These are phyloP conservation scores for Brachyopa scutellaris DNA, from an alignment of 2,888 invertebrate species.

Conservation along the genomic window DNA sequence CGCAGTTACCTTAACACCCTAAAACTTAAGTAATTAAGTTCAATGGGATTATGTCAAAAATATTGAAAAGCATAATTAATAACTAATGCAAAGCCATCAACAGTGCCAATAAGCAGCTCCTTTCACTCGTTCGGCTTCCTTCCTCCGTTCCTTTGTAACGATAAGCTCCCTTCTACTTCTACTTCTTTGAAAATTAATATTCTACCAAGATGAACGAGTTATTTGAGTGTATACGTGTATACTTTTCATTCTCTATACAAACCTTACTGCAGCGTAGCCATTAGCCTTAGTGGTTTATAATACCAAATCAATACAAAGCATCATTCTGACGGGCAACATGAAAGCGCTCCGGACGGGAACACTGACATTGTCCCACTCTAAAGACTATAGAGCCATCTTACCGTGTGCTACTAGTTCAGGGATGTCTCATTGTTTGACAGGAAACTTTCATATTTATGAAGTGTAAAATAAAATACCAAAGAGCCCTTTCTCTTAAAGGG, in stretches of 20 bases:
- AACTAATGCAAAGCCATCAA: constrained; percentile 60
- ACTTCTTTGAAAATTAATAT: constrained; percentile 57
- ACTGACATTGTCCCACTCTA: constrained; percentile 33
- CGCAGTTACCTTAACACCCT: constrained; percentile 8
- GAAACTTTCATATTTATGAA: constrained; percentile 67
- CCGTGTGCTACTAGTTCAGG: constrained; percentile 40
- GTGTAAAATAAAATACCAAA: constrained; percentile 62
- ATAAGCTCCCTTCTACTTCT: constrained; percentile 50
- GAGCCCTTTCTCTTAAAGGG: constrained; percentile 49
- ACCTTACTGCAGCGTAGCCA: neutral
- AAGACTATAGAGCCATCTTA: constrained; percentile 33
- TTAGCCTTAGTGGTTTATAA: constrained; percentile 44
- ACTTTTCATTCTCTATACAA: neutral
- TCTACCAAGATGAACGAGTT: constrained; percentile 27
- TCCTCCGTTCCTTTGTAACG: constrained; percentile 30
- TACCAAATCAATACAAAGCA: constrained; percentile 68
- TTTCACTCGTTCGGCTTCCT: neutral
- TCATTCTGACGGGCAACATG: constrained; percentile 56
- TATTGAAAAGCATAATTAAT: constrained; percentile 66
- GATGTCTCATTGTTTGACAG: constrained; percentile 66
- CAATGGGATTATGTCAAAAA: constrained; percentile 70
- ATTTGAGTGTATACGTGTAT: no score
- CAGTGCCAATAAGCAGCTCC: constrained; percentile 53
- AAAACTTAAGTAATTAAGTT: constrained; percentile 60
- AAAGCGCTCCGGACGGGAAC: constrained; percentile 25